Conservation (phyloP, 2,888 invertebrate species). For the Cantharis rufa region DNA sequence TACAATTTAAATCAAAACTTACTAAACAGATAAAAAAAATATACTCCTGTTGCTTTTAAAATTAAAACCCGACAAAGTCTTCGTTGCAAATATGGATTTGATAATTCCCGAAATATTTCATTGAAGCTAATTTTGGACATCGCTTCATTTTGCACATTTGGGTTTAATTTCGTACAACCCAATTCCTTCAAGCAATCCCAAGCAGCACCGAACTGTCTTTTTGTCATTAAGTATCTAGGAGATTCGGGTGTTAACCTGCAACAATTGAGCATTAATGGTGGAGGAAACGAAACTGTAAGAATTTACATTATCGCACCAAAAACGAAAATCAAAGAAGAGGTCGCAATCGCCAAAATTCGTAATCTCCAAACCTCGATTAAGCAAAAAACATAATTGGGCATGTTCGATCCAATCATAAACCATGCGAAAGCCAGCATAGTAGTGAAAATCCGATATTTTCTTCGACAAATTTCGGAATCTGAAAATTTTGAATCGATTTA, state of each 20-base stretch:
- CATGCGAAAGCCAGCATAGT: neutral
- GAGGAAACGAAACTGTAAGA: neutral
- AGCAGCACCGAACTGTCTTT: neutral
- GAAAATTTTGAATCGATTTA: neutral
- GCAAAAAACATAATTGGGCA: neutral
- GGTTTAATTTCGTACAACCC: neutral
- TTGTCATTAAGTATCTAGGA: neutral
- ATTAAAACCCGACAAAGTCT: neutral
- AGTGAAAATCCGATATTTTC: neutral
- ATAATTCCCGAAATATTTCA: neutral
- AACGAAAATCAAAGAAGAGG: neutral
- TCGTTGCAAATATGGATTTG: neutral
- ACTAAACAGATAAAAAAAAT: neutral
- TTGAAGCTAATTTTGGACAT: neutral
- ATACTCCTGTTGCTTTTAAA: neutral
- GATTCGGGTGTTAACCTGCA: neutral
- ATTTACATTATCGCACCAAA: neutral
- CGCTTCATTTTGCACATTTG: neutral
- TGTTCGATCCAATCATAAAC: neutral
- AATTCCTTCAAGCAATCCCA: neutral
- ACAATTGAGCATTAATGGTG: neutral
- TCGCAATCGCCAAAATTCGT: neutral
- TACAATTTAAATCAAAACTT: neutral
- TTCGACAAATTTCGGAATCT: neutral
- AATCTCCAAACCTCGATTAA: neutral